Conservation (phyloP, 2,888 invertebrate species). For the Scaeva pyrastri region DNA sequence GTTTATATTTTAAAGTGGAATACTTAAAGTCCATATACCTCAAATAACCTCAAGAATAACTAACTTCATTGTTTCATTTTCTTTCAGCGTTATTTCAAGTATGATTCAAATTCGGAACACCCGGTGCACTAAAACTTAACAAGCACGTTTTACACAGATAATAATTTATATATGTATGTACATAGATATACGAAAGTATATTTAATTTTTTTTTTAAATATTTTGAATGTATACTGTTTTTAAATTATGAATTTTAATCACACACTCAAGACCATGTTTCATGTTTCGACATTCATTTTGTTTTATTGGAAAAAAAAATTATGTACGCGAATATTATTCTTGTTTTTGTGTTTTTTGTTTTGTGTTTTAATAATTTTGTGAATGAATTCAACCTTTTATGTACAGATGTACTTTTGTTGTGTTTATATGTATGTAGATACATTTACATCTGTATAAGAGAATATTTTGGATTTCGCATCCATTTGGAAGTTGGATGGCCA, state of each 20-base stretch:
- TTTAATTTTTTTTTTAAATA: background rate
- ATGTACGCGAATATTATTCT: constrained; percentile 1
- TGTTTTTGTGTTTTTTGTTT: constrained; percentile 23
- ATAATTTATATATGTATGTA: background rate
- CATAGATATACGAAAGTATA: no score
- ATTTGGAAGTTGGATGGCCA: constrained; percentile 49
- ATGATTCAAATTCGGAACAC: constrained; percentile 5
- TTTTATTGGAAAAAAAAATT: constrained; percentile 41
- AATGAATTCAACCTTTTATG: constrained; percentile 43
- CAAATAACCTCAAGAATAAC: no score
- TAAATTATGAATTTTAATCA: constrained; percentile 69
- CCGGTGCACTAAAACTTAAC: background rate
- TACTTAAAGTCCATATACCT: no score
- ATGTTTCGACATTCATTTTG: constrained; percentile 53
- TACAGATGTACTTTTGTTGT: no score
- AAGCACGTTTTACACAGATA: background rate
- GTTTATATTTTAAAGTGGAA: no score
- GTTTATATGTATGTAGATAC: background rate
- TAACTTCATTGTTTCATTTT: no score
- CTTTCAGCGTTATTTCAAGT: no score
- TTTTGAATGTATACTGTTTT: constrained; percentile 2
- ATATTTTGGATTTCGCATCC: constrained; percentile 13
- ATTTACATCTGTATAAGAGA: no score
- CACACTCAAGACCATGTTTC: constrained; percentile 53
- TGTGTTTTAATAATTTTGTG: constrained; percentile 50